phyloP scores from a whole-genome alignment of 2,113 vertebrate species.

The Galeopterus variegatus region DNA sequence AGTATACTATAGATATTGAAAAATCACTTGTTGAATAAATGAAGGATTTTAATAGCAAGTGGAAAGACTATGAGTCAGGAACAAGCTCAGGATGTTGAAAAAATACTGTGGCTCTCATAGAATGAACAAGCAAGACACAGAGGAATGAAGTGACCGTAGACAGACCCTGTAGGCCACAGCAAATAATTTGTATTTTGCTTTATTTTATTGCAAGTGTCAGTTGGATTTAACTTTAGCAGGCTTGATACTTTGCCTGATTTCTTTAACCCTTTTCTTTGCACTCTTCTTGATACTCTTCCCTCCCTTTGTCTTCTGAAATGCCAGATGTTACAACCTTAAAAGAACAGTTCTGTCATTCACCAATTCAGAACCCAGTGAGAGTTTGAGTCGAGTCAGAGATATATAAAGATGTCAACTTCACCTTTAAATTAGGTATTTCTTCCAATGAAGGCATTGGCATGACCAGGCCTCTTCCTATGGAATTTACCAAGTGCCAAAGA shows the following conservation, averaged over 20 bases:
- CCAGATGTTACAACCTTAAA: not conserved
- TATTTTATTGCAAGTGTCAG: not conserved
- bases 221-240: not conserved
- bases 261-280: not conserved
- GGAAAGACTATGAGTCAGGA: not conserved
- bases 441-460: not conserved
- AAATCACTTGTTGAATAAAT: not conserved
- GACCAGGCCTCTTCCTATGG: not conserved
- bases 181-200: not conserved
- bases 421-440: not conserved
- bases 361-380: not conserved
- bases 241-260: not conserved
- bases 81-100: not conserved
- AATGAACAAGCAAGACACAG: not conserved
- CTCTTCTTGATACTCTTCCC: not conserved
- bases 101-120: not conserved
- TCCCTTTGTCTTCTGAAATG: not conserved
- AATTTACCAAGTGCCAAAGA: not conserved
- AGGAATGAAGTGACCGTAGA: not conserved
- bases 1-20: not conserved
- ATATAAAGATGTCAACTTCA: not conserved
- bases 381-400: not conserved
- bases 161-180: not conserved
- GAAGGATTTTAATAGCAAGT: not conserved
- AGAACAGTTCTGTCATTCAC: not conserved